Percentiles rank a stretch among this genome's conserved stretches.
Conservation (phyloP, 2,113 vertebrate species). For the Pterophyllum scalare region DNA sequence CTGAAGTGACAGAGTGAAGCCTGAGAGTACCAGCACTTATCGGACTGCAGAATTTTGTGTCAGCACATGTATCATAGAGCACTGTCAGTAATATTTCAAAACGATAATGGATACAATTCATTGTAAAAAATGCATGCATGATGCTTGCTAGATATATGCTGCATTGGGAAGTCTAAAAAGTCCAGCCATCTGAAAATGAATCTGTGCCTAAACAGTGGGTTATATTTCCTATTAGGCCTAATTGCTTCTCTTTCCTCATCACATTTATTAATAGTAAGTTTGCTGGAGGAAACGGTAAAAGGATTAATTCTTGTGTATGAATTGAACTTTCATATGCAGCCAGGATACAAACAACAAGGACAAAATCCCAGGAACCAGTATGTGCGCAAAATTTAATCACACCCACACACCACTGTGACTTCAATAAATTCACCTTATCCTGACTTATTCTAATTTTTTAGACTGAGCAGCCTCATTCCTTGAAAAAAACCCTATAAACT, state of each 20-base stretch:
- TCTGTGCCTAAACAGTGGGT: neutral
- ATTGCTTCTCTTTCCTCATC: neutral
- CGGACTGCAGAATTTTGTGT: conserved; percentile 19
- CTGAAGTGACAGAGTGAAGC: conserved; percentile 25
- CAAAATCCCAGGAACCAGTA: neutral
- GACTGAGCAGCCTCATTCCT: conserved; percentile 7
- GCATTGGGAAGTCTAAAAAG: neutral
- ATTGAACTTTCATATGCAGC: conserved; percentile 1
- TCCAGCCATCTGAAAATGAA: neutral
- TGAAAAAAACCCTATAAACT: conserved; percentile 7
- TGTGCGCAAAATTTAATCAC: neutral
- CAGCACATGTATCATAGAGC: neutral
- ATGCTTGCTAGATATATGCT: neutral
- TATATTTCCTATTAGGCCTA: conserved; percentile 10
- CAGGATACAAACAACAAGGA: conserved; percentile 3
- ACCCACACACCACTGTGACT: neutral
- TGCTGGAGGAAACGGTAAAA: neutral
- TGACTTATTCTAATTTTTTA: conserved; percentile 14
- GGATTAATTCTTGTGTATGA: neutral
- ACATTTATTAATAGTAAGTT: neutral
- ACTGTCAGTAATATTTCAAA: conserved; percentile 17
- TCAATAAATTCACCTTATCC: conserved; percentile 7
- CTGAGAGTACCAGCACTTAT: neutral
- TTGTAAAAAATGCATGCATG: neutral
- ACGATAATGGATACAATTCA: neutral